These are phyloP conservation scores for Drosophila histrio DNA, from an alignment of 2,888 invertebrate species.

Conservation along the genomic window DNA sequence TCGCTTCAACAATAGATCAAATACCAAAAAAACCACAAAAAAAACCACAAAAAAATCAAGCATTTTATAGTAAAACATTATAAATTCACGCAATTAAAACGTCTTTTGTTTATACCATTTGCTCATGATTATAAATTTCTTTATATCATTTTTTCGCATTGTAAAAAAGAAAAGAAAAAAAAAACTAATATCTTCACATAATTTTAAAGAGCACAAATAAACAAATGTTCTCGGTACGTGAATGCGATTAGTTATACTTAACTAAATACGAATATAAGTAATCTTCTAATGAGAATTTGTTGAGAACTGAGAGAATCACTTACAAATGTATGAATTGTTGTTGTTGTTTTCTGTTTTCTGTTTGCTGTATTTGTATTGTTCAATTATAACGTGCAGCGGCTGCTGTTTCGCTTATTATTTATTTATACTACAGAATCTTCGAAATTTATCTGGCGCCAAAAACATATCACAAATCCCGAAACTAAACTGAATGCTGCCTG, in stretches of 20 bases:
- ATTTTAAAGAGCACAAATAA: slow-evolving; percentile 7
- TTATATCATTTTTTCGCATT: slow-evolving; percentile 1
- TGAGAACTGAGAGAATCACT: slow-evolving; percentile 2
- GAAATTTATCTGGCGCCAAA: slow-evolving; percentile 61
- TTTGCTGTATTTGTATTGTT: slow-evolving; percentile 17
- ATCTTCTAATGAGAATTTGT: background rate
- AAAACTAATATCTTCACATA: slow-evolving; percentile 8
- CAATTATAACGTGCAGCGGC: slow-evolving; percentile 23
- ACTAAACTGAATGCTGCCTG: background rate
- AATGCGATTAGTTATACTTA: background rate
- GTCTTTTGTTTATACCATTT: slow-evolving; percentile 16
- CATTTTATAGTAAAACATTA: slow-evolving; percentile 2
- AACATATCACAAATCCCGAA: slow-evolving; percentile 45
- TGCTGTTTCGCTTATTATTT: slow-evolving; percentile 31
- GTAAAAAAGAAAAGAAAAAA: background rate
- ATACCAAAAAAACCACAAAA: background rate
- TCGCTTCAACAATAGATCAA: background rate
- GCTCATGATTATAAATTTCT: slow-evolving; percentile 27
- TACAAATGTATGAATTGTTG: slow-evolving; percentile 2
- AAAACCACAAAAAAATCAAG: background rate
- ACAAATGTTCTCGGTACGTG: slow-evolving; percentile 8
- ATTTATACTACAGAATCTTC: slow-evolving; percentile 38
- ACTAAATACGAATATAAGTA: background rate
- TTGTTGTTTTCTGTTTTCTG: background rate
- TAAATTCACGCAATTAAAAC: slow-evolving; percentile 2